Conservation (phyloP, 2,113 vertebrate species). For the Heptranchias perlo region DNA sequence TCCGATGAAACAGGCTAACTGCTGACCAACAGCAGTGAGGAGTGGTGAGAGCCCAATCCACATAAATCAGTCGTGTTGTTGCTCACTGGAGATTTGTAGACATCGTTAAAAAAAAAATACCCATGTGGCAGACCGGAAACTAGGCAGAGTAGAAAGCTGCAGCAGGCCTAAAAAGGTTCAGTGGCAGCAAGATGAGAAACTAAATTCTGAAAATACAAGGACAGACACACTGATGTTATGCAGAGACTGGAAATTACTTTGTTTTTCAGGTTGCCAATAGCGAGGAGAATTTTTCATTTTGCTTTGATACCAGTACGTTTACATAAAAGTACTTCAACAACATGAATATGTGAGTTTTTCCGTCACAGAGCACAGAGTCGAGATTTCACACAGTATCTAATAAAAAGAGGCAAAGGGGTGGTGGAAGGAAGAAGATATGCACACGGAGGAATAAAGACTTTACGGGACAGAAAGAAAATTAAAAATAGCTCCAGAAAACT, state of each 20-base stretch:
- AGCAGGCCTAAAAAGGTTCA: background rate
- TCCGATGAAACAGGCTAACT: background rate
- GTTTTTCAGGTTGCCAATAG: background rate
- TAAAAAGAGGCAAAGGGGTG: background rate
- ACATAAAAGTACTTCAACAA: background rate
- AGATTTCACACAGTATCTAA: background rate
- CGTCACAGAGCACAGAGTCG: background rate
- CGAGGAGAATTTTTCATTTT: background rate
- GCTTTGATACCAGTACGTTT: background rate
- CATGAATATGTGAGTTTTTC: background rate
- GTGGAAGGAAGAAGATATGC: background rate
- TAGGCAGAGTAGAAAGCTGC: background rate
- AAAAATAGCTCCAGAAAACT: background rate
- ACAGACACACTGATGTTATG: background rate
- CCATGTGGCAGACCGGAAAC: background rate
- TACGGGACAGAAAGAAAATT: background rate
- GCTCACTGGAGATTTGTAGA: background rate
- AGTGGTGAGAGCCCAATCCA: background rate
- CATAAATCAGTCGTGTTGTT: background rate
- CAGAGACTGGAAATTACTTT: background rate
- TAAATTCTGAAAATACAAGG: background rate
- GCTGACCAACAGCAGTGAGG: background rate
- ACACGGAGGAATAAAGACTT: background rate
- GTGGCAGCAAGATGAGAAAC: background rate
- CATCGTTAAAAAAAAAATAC: background rate